These are phyloP conservation scores for Motacilla alba DNA, from an alignment of 2,113 vertebrate species.

Conservation along the genomic window DNA sequence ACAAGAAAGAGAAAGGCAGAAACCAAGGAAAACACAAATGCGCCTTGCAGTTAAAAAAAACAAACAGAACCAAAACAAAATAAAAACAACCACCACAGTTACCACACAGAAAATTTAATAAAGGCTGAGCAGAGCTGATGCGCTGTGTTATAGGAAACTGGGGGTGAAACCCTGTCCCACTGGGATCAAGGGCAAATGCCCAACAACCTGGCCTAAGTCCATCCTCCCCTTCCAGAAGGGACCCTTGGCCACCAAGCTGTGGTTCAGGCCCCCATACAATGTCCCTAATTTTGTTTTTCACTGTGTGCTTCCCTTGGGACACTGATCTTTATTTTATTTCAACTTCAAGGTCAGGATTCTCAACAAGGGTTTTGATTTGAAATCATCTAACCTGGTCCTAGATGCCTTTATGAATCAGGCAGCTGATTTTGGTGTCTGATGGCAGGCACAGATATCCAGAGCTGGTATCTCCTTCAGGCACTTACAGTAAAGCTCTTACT, in stretches of 20 bases:
- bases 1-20: conserved; percentile 66
- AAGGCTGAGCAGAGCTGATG: conserved; percentile 43
- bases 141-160: neutral
- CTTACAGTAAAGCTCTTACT: neutral
- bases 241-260: neutral
- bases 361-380: neutral
- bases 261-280: neutral
- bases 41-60: conserved; percentile 55
- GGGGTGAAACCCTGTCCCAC: neutral
- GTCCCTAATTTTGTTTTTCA: neutral
- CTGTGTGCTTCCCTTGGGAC: neutral
- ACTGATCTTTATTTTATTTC: neutral
- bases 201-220: neutral
- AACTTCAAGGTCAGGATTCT: neutral
- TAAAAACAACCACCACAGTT: neutral
- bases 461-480: neutral
- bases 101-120: conserved; percentile 50
- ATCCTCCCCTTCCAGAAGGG: neutral
- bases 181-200: neutral
- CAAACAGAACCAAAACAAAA: neutral
- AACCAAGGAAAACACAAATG: conserved; percentile 67
- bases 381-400: neutral
- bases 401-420: neutral
- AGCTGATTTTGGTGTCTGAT: neutral
- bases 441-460: neutral